Percentiles rank a stretch among this genome's conserved stretches.
These are phyloP conservation scores for Micromys minutus DNA, from an alignment of 2,113 vertebrate genomes.

Conservation along the genomic window DNA sequence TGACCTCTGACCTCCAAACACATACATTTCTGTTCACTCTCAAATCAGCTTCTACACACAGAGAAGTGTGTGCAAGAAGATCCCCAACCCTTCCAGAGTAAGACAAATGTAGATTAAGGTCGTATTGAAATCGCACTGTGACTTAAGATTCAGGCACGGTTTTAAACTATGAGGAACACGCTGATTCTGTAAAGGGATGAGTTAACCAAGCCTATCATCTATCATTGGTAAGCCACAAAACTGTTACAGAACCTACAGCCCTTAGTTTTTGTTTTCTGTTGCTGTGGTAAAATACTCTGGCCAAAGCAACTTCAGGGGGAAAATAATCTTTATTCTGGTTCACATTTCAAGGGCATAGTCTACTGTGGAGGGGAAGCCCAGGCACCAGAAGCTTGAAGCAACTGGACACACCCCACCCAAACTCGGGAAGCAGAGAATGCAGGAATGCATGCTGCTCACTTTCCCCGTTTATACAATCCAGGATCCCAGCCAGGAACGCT, in stretches of 20 bases:
- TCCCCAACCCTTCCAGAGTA: neutral
- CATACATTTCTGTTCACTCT: neutral
- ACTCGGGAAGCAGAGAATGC: neutral
- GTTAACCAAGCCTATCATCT: neutral
- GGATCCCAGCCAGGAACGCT: neutral
- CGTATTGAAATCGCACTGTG: neutral
- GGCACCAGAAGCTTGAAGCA: too few species aligned
- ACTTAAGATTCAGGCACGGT: neutral
- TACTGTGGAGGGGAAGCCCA: neutral
- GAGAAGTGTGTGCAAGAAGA: neutral
- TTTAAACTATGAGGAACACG: neutral
- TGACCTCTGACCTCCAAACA: neutral
- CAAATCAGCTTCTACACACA: neutral
- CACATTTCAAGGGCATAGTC: neutral
- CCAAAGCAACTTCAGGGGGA: neutral
- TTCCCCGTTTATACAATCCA: neutral
- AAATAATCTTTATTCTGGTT: neutral
- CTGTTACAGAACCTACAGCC: too few species aligned
- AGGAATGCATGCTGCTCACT: neutral
- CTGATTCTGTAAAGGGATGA: neutral
- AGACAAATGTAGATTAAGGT: conserved; percentile 1
- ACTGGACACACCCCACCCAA: neutral
- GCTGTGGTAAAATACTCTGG: neutral
- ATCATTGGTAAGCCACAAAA: neutral
- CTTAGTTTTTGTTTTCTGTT: neutral